phyloP scores from a whole-genome alignment of 2,113 vertebrate species.

The Perccottus glenii region DNA sequence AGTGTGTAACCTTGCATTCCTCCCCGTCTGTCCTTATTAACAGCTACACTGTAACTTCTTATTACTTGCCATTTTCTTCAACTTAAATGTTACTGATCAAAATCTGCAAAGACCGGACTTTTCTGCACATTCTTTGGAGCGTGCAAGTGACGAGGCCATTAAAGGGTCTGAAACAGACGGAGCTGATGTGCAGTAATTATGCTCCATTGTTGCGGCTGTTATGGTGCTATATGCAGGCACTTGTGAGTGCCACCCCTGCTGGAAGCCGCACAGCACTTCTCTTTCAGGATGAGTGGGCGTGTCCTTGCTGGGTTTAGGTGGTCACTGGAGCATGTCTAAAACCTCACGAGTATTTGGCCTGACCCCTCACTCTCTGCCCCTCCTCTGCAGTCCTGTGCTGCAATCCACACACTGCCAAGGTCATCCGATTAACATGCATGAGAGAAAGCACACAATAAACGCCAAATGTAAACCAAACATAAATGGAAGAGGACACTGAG shows the following conservation, averaged over 20 bases:
- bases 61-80: slow-evolving; percentile 51
- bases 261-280: slow-evolving; percentile 51
- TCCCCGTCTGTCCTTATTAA: slow-evolving; percentile 58
- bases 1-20: slow-evolving; percentile 58
- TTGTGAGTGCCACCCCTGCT: slow-evolving; percentile 68
- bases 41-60: slow-evolving; percentile 24
- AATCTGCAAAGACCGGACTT: slow-evolving; percentile 54
- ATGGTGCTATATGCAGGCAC: slow-evolving; percentile 48
- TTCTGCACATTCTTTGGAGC: slow-evolving; percentile 65
- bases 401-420: slow-evolving; percentile 62
- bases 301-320: slow-evolving; percentile 57
- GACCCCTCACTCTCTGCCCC: slow-evolving; percentile 23
- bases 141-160: slow-evolving; percentile 58
- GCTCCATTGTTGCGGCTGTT: slow-evolving; percentile 49
- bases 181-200: slow-evolving; percentile 65
- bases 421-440: slow-evolving; percentile 72
- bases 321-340: slow-evolving; percentile 67
- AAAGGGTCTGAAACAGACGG: slow-evolving; percentile 48
- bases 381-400: slow-evolving; percentile 41
- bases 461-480: slow-evolving; percentile 42
- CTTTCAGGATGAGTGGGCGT: slow-evolving; percentile 68
- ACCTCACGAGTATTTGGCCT: slow-evolving; percentile 53
- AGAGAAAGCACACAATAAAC: slow-evolving; percentile 62
- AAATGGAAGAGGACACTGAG: slow-evolving; percentile 37
- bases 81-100: slow-evolving; percentile 53